A percentile compares a stretch with the other conserved stretches of the same genome.
Evolutionary conservation across 2,888 invertebrate species (phyloP).

Genomic region (Drosophila pegasa): DNA sequence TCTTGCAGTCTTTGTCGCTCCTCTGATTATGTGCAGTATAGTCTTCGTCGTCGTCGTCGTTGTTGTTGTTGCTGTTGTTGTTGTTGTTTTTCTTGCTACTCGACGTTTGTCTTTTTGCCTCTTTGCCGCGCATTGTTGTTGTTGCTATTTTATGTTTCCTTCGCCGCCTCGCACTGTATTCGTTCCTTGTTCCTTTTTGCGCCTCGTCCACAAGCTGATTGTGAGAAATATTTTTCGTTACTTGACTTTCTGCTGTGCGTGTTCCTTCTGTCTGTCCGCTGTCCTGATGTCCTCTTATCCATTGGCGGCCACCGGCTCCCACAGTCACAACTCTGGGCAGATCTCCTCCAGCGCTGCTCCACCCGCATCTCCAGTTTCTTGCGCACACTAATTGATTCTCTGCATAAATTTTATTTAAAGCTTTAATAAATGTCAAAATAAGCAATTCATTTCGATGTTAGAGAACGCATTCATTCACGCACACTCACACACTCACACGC

Average conservation of each 20-base stretch:
- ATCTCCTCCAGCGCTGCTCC: slow-evolving; percentile 12
- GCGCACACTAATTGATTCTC: slow-evolving; percentile 73
- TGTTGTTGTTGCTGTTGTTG: slow-evolving; percentile 22
- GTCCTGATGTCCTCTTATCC: slow-evolving; percentile 5
- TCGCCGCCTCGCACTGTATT: slow-evolving; percentile 38
- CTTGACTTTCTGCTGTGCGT: slow-evolving; percentile 61
- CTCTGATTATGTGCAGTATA: slow-evolving; percentile 51
- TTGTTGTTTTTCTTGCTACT: slow-evolving; percentile 41
- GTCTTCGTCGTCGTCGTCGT: slow-evolving; percentile 30
- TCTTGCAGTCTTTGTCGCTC: slow-evolving; percentile 70
- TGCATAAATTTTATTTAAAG: slow-evolving; percentile 81
- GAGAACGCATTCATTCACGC: slow-evolving; percentile 61
- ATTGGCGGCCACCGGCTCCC: slow-evolving; percentile 21
- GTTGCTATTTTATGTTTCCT: slow-evolving; percentile 52
- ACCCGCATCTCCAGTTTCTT: slow-evolving; percentile 23
- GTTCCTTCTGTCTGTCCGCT: slow-evolving; percentile 24
- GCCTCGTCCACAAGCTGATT: slow-evolving; percentile 67
- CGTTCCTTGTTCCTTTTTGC: slow-evolving; percentile 34
- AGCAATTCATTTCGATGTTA: slow-evolving; percentile 81
- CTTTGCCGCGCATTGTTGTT: slow-evolving; percentile 52
- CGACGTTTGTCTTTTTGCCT: slow-evolving; percentile 70
- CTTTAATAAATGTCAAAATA: slow-evolving; percentile 82
- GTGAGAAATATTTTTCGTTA: slow-evolving; percentile 72
- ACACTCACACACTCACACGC: slow-evolving; percentile 40
- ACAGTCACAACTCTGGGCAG: slow-evolving; percentile 7